Conservation (phyloP, 2,888 invertebrate genomes). For the Drosophila anceps region DNA sequence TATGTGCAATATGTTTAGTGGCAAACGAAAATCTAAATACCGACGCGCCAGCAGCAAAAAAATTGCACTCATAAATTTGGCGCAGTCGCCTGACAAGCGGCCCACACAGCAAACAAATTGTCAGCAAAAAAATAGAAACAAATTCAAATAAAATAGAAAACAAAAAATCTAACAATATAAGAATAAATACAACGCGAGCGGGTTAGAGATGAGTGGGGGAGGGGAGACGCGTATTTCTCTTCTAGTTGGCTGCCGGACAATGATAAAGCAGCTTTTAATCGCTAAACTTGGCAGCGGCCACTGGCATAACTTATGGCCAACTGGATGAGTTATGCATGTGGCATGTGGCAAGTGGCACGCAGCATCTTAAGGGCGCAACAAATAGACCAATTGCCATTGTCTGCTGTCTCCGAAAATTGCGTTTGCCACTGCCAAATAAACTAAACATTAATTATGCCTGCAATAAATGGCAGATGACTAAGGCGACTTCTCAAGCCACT, state of each 20-base stretch:
- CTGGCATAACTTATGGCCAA: constrained; percentile 70
- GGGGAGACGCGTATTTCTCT: constrained; percentile 37
- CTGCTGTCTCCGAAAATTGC: constrained; percentile 44
- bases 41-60: constrained; percentile 58
- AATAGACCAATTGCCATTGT: constrained; percentile 41
- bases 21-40: constrained; percentile 46
- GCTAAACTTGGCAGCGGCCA: constrained; percentile 83
- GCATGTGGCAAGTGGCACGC: constrained; percentile 14
- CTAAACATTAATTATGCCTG: constrained; percentile 61
- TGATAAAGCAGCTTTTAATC: constrained; percentile 85
- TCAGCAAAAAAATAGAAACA: constrained; percentile 33
- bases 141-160: constrained; percentile 21
- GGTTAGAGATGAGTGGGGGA: constrained; percentile 3
- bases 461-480: constrained; percentile 38
- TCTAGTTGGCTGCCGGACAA: constrained; percentile 71
- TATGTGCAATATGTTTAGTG: constrained; percentile 36
- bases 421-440: constrained; percentile 33
- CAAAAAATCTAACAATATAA: constrained; percentile 18
- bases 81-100: constrained; percentile 59
- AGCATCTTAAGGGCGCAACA: constrained; percentile 2
- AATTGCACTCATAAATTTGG: constrained; percentile 72
- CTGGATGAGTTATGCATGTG: constrained; percentile 60
- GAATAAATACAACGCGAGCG: constrained; percentile 52
- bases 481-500: not conserved
- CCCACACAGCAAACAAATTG: constrained; percentile 65